Percentiles rank a stretch among this genome's conserved stretches.
Evolutionary conservation across 2,888 invertebrate species (phyloP).

Genomic region (Conops quadrifasciatus): DNA sequence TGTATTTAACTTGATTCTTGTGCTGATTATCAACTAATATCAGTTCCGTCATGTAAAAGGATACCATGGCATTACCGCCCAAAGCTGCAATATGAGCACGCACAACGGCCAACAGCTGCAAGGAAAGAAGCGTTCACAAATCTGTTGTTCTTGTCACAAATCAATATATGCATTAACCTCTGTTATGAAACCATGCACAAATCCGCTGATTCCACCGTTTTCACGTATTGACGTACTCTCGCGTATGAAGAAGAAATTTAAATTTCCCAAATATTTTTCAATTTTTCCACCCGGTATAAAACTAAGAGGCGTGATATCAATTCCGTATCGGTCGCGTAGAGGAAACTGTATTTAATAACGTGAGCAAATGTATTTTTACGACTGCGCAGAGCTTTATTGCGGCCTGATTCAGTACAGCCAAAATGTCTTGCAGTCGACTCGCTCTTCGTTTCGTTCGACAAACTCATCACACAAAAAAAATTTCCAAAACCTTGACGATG

Average conservation of each 20-base stretch:
- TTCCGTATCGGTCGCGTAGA: slow-evolving; percentile 67
- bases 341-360: slow-evolving; percentile 53
- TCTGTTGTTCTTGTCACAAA: background rate
- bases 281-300: slow-evolving; percentile 81
- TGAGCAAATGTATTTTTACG: background rate
- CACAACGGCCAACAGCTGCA: slow-evolving; percentile 82
- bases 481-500: background rate
- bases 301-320: slow-evolving; percentile 83
- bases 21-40: slow-evolving; percentile 91
- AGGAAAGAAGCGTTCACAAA: background rate
- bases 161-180: slow-evolving; percentile 69
- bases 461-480: slow-evolving; percentile 1
- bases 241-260: slow-evolving; percentile 94
- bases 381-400: too few relatives aligned
- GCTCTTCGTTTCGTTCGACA: too few relatives aligned
- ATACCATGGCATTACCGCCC: slow-evolving; percentile 94
- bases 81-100: slow-evolving; percentile 92
- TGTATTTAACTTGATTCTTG: slow-evolving; percentile 84
- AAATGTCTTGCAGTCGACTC: too few relatives aligned
- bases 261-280: slow-evolving; percentile 85
- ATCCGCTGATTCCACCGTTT: slow-evolving; percentile 91
- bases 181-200: slow-evolving; percentile 91
- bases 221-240: slow-evolving; percentile 93
- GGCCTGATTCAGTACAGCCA: too few relatives aligned
- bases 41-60: slow-evolving; percentile 92